phyloP scores from a whole-genome alignment of 2,888 invertebrate species.

The Acrocyrtus sp. region DNA sequence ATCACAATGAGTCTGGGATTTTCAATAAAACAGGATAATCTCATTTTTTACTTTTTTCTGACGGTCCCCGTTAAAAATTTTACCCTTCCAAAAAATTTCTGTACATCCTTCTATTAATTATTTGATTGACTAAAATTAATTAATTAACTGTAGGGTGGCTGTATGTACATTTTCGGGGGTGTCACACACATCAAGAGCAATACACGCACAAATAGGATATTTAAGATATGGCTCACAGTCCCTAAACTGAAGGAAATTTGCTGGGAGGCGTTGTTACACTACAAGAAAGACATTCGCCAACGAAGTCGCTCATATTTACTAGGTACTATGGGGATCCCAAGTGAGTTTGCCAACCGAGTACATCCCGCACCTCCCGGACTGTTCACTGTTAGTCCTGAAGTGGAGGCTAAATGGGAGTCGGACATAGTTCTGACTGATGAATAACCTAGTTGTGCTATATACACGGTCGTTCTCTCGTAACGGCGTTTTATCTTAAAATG shows the following conservation, averaged over 20 bases:
- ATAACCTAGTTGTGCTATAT: conserved; percentile 33
- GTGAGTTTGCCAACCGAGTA: conserved; percentile 52
- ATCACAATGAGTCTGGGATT: too few relatives aligned
- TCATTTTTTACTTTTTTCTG: too few relatives aligned
- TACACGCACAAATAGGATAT: conserved; percentile 78
- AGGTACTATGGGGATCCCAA: conserved; percentile 62
- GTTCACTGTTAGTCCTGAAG: too few relatives aligned
- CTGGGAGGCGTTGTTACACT: conserved; percentile 76
- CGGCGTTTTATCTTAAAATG: not conserved
- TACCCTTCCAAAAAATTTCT: too few relatives aligned
- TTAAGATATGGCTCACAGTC: conserved; percentile 85
- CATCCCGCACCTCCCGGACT: conserved; percentile 48
- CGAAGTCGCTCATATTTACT: conserved; percentile 52
- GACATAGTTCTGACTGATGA: conserved; percentile 65
- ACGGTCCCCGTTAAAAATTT: too few relatives aligned
- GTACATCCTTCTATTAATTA: too few relatives aligned
- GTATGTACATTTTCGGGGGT: conserved; percentile 67
- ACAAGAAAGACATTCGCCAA: conserved; percentile 55
- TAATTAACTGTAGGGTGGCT: conserved; percentile 66
- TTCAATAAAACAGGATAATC: too few relatives aligned
- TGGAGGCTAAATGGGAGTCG: conserved; percentile 29
- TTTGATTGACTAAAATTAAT: too few relatives aligned
- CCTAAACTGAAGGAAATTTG: conserved; percentile 89
- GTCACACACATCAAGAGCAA: conserved; percentile 65
- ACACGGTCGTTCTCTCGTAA: too few relatives aligned